Evolutionary conservation across 2,113 vertebrate genomes (phyloP).

Genomic region (Protobothrops mucrosquamatus): DNA sequence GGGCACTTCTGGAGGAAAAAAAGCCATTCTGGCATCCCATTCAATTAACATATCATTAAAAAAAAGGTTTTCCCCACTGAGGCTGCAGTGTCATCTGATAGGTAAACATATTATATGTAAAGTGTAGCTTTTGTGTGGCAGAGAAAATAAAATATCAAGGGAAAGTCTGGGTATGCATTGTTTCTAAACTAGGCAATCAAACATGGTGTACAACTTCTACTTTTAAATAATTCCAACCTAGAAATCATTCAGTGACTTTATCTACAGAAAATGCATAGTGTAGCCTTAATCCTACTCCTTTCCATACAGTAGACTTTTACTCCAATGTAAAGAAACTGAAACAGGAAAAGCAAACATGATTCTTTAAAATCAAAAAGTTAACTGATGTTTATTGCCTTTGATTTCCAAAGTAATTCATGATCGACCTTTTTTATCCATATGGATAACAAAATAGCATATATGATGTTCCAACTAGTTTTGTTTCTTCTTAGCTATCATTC

Average conservation of each 20-base stretch:
- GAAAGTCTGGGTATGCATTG: constrained; percentile 48
- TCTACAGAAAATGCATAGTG: constrained; percentile 20
- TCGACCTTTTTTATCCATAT: not conserved
- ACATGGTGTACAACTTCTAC: not conserved
- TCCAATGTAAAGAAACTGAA: not conserved
- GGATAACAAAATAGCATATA: not conserved
- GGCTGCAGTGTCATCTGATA: constrained; percentile 55
- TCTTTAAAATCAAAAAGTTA: not conserved
- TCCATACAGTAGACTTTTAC: not conserved
- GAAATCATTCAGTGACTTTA: constrained; percentile 34
- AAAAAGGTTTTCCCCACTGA: constrained; percentile 55
- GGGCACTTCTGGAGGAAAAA: constrained; percentile 43
- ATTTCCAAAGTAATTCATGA: not conserved
- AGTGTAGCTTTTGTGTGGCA: constrained; percentile 17
- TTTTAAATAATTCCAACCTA: constrained; percentile 44
- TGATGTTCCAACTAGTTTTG: not conserved
- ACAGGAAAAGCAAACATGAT: not conserved
- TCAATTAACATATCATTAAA: constrained; percentile 70
- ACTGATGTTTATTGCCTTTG: not conserved
- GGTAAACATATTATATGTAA: constrained; percentile 62
- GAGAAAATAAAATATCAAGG: constrained; percentile 38
- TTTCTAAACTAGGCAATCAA: constrained; percentile 52
- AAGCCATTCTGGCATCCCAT: constrained; percentile 61
- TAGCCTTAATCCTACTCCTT: constrained; percentile 8
- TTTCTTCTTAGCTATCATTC: not conserved